A percentile compares a stretch with the other conserved stretches of the same genome.
phyloP scores from a whole-genome alignment of 2,888 invertebrate species.

The Resseliella maxima region DNA sequence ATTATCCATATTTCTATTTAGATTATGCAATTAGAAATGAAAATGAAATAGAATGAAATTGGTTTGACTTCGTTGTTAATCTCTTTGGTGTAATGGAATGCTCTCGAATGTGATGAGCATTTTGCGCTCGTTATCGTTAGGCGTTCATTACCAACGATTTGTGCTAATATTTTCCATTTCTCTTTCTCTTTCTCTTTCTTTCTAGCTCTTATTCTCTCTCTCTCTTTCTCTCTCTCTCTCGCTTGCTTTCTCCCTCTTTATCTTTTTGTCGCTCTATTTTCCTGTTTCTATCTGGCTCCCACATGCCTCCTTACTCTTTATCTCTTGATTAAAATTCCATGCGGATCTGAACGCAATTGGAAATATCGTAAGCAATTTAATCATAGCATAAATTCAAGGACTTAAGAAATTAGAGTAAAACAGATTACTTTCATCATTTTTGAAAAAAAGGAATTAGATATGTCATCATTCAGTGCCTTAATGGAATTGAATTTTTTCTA shows the following conservation, averaged over 20 bases:
- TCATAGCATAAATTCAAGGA: too few species aligned
- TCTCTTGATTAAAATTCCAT: too few species aligned
- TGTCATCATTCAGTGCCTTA: neutral
- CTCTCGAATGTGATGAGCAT: neutral
- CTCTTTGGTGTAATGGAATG: neutral
- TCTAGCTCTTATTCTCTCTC: too few species aligned
- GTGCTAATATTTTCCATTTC: neutral
- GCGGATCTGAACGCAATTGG: too few species aligned
- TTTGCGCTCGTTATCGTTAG: constrained; percentile 5
- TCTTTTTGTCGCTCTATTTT: too few species aligned
- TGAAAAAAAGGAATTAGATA: neutral
- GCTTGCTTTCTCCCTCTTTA: too few species aligned
- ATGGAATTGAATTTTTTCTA: neutral
- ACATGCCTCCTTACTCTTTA: too few species aligned
- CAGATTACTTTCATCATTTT: neutral
- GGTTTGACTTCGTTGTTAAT: constrained; percentile 24
- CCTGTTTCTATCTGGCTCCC: too few species aligned
- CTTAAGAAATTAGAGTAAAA: neutral
- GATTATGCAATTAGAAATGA: constrained; percentile 51
- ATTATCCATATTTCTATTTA: constrained; percentile 44
- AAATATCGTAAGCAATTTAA: too few species aligned
- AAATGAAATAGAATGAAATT: constrained; percentile 51
- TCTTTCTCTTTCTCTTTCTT: neutral
- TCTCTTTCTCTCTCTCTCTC: too few species aligned
- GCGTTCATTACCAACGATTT: constrained; percentile 20